phyloP scores from a whole-genome alignment of 2,797 vertebrate species.

The Potorous gilbertii region DNA sequence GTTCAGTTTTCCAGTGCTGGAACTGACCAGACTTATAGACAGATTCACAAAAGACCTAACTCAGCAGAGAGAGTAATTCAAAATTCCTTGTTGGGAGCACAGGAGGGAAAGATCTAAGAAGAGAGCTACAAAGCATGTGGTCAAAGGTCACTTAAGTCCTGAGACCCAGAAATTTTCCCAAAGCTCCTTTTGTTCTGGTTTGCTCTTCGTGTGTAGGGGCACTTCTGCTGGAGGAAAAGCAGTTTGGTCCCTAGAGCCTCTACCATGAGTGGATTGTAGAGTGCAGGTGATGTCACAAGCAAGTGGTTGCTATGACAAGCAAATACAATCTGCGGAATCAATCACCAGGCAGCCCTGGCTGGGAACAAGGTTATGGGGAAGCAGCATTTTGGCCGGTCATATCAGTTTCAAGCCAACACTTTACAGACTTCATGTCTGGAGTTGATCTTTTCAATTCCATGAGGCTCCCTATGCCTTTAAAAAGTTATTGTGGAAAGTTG shows the following conservation, averaged over 20 bases:
- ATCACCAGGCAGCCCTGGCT: background rate
- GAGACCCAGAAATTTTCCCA: background rate
- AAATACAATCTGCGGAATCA: background rate
- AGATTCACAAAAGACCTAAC: background rate
- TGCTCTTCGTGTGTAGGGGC: background rate
- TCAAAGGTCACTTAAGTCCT: background rate
- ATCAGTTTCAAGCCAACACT: background rate
- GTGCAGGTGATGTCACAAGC: background rate
- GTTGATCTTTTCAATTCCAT: background rate
- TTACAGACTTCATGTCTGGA: background rate
- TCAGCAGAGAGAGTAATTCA: background rate
- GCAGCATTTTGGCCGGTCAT: background rate
- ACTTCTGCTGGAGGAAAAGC: background rate
- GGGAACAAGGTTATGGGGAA: background rate
- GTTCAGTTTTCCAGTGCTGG: background rate
- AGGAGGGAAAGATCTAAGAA: background rate
- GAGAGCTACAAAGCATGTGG: background rate
- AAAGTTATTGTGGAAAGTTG: constrained; percentile 9
- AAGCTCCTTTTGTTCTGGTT: background rate
- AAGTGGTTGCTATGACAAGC: background rate
- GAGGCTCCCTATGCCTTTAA: background rate
- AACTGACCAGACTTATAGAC: background rate
- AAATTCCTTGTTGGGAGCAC: background rate
- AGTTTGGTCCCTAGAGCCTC: background rate
- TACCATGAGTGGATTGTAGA: background rate